Conservation (phyloP, 2,113 vertebrate species). For the Silurus glanis region DNA sequence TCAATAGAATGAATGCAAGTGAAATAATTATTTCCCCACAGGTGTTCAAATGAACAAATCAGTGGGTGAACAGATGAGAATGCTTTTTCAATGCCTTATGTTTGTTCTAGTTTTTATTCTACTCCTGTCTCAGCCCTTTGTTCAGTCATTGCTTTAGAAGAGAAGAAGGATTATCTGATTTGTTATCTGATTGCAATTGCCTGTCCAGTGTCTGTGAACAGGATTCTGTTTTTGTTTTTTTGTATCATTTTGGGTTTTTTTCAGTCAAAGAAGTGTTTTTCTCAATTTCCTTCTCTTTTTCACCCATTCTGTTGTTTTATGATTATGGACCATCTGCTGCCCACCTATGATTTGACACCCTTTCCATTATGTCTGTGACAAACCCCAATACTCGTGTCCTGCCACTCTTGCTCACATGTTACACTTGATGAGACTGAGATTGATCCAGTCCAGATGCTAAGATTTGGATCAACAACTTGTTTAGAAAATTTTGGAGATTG, state of each 20-base stretch:
- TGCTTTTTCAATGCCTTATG: background rate
- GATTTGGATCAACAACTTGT: no score
- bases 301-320: background rate
- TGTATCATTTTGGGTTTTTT: background rate
- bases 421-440: background rate
- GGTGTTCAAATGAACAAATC: background rate
- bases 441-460: background rate
- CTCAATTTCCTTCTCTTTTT: background rate
- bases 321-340: background rate
- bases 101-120: background rate
- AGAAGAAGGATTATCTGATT: no score
- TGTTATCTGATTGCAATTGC: background rate
- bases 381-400: background rate
- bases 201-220: background rate
- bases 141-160: background rate
- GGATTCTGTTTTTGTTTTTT: no score
- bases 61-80: background rate
- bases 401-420: background rate
- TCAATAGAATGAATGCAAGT: background rate
- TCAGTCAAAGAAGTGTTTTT: background rate
- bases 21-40: background rate
- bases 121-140: background rate
- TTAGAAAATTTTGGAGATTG: no score
- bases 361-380: background rate
- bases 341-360: background rate